These are phyloP conservation scores for Acipenser transmontanus DNA, from an alignment of 2,797 vertebrate species.

Conservation along the genomic window DNA sequence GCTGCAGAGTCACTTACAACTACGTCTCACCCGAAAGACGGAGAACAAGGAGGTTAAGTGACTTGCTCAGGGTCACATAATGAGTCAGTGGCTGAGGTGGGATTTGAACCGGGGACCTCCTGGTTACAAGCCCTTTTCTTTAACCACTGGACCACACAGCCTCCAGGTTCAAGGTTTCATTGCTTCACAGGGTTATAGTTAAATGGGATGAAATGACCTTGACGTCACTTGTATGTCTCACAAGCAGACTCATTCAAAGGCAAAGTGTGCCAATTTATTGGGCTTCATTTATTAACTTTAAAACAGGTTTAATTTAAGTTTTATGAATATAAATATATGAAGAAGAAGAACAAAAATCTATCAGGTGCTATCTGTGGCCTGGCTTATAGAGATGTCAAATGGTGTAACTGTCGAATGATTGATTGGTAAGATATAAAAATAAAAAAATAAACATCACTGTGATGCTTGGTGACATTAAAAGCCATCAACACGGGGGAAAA, in stretches of 20 bases:
- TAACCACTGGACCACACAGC: too few relatives aligned
- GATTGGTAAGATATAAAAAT: conserved; percentile 64
- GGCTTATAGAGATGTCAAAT: conserved; percentile 30
- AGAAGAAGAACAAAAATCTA: conserved; percentile 32
- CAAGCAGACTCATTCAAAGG: conserved; percentile 33
- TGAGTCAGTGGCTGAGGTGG: too few relatives aligned
- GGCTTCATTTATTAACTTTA: conserved; percentile 26
- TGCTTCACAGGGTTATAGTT: conserved; percentile 45
- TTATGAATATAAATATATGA: conserved; percentile 44
- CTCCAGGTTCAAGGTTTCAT: conserved; percentile 44
- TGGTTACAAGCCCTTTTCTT: too few relatives aligned
- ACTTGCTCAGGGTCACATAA: too few relatives aligned
- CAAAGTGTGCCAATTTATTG: conserved; percentile 20
- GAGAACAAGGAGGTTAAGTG: too few relatives aligned
- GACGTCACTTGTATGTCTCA: conserved; percentile 26
- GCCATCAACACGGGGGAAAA: conserved; percentile 59
- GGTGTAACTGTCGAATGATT: conserved; percentile 65
- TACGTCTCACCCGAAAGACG: too few relatives aligned
- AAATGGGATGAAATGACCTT: conserved; percentile 62
- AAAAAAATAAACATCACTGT: conserved; percentile 36
- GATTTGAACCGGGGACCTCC: too few relatives aligned
- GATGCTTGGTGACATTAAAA: conserved; percentile 65
- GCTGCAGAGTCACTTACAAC: too few relatives aligned
- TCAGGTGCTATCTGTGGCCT: conserved; percentile 30
- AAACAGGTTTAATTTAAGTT: conserved; percentile 45